Base-by-base conservation (phyloP, 1,140 invertebrate genomes). In the Helicoverpa armigera region DNA sequence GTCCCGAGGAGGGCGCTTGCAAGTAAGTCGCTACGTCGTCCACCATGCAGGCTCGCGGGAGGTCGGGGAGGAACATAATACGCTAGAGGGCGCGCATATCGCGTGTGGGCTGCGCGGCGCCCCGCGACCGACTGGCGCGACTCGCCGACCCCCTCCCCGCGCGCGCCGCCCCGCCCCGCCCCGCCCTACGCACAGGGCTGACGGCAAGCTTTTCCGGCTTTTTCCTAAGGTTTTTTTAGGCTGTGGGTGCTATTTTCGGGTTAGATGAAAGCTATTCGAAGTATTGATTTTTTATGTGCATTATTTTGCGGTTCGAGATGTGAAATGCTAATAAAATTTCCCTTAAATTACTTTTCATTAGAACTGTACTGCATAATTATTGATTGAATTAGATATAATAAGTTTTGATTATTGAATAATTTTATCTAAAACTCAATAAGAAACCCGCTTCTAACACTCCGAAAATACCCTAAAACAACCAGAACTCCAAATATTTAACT, bases 11-110 rank as follows among this genome's bases (percentile, higher is more conserved):
- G 90, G 93, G 93, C 89, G 93, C 92, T 93, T 94, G 92, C 70
- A 94, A 91, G 89, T 94, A 94, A 79, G 93, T 94, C 82, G 93
- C 92, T 91, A 94, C 93, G 93, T 94, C 93, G 92, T 94, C 93
- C 91, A 94, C 93, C 93, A 94, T 94, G 91, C 93, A 94, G 93
- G 92, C 92, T 91, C 93, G 91, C 92, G 93, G 93, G 79, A 94
- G 91, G 87, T 94, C 93, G 89, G 93, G 93, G 87, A 94, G 93
- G 92, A 94, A 94, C 93, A 94, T 94, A 93, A 92, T 92, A 92
- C 90, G 91, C 89, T 93, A 93, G 83, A 92, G 87, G 86, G 87
- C 90, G 91, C 92, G 91, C 92, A 93, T 94, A 35, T 87, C 90
- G 93, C 91, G 93, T 91, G 90, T 88, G 91, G 83, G 88, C 90